Evolutionary conservation across 1,140 invertebrate genomes (phyloP).

Genomic region (Thalassaphorura encarpata): DNA sequence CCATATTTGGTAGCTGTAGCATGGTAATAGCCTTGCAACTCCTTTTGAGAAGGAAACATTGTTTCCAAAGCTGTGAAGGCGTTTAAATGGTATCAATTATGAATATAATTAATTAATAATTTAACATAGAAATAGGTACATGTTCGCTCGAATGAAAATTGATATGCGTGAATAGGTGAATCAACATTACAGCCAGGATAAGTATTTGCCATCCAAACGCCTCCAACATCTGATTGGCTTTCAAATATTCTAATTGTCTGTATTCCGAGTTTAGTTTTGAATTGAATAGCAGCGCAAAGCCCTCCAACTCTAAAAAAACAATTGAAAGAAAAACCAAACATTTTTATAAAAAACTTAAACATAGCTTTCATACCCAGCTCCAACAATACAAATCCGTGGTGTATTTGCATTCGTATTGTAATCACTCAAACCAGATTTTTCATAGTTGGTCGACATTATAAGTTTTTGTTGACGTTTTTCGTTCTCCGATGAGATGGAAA

Average conservation of each 20-base stretch:
- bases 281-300: constrained; percentile 19
- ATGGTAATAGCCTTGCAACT: constrained; percentile 18
- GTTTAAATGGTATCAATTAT: too few species aligned
- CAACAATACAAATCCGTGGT: not conserved
- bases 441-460: too few species aligned
- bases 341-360: not conserved
- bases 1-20: constrained; percentile 12
- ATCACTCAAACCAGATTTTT: too few species aligned
- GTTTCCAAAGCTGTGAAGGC: not conserved
- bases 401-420: too few species aligned
- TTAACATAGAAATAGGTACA: too few species aligned
- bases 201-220: constrained; percentile 19
- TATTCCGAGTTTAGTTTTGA: constrained; percentile 17
- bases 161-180: constrained; percentile 16
- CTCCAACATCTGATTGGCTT: constrained; percentile 17
- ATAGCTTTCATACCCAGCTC: not conserved
- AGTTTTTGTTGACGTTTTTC: too few species aligned
- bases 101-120: too few species aligned
- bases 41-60: constrained; percentile 5
- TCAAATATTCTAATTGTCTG: constrained; percentile 17
- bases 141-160: constrained; percentile 25
- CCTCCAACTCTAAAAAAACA: constrained; percentile 17
- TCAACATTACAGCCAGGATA: constrained; percentile 25
- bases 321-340: not conserved
- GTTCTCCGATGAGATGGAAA: too few species aligned